Evolutionary conservation across 2,113 vertebrate genomes (phyloP).

Genomic region (Aphyosemion australe): DNA sequence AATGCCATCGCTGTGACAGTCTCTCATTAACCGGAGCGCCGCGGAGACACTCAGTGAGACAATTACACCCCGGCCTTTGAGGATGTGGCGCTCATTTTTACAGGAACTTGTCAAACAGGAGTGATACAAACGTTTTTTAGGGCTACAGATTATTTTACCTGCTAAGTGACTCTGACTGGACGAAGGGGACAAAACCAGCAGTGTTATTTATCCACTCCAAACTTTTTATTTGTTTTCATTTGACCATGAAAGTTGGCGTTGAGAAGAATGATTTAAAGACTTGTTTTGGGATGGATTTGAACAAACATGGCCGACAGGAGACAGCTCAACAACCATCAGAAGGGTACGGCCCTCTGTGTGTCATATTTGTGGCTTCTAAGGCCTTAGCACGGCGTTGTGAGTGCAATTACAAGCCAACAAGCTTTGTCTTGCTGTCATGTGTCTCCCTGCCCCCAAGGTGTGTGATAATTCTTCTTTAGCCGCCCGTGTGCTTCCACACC

Average conservation of each 20-base stretch:
- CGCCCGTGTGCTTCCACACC: constrained; percentile 39
- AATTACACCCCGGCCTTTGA: constrained; percentile 52
- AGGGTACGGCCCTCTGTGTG: neutral
- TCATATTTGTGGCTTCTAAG: neutral
- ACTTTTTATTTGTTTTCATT: neutral
- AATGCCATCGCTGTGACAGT: constrained; percentile 49
- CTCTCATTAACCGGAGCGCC: constrained; percentile 61
- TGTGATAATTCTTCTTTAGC: constrained; percentile 20
- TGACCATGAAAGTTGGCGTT: constrained; percentile 6
- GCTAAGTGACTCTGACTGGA: neutral
- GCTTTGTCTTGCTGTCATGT: constrained; percentile 47
- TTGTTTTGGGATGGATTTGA: constrained; percentile 17
- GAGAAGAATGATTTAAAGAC: constrained; percentile 18
- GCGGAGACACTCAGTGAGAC: constrained; percentile 6
- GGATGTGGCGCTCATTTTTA: constrained; percentile 36
- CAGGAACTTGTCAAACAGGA: constrained; percentile 20
- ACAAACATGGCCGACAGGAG: constrained; percentile 7
- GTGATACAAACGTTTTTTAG: neutral
- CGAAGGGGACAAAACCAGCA: neutral
- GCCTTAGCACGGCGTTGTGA: constrained; percentile 16
- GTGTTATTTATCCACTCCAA: neutral
- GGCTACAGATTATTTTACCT: neutral
- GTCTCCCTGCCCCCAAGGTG: constrained; percentile 48
- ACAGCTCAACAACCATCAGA: neutral
- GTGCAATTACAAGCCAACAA: constrained; percentile 13